phyloP scores from a whole-genome alignment of 2,888 invertebrate genomes.

The Eucera pruinosa region DNA sequence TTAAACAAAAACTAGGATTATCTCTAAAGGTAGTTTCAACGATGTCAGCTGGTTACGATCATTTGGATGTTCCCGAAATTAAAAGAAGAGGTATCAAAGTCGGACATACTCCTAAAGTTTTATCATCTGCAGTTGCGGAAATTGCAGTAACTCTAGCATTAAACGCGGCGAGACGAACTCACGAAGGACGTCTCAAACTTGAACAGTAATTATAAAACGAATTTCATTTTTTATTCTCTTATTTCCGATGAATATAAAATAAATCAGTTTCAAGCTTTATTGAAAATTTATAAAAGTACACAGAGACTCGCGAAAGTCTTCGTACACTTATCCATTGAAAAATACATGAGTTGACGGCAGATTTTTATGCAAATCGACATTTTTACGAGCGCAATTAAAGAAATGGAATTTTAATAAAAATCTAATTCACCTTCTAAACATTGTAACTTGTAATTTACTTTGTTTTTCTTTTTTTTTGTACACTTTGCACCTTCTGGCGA shows the following conservation, averaged over 20 bases:
- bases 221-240: not conserved
- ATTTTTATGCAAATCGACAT: too few relatives aligned
- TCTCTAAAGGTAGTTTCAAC: slow-evolving; percentile 91
- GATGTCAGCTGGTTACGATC: slow-evolving; percentile 95
- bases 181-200: slow-evolving; percentile 89
- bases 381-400: too few relatives aligned
- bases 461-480: too few relatives aligned
- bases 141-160: slow-evolving; percentile 91
- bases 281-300: not conserved
- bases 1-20: slow-evolving; percentile 85
- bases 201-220: slow-evolving; percentile 85
- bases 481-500: too few relatives aligned
- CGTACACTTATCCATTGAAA: too few relatives aligned
- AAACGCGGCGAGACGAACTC: slow-evolving; percentile 90
- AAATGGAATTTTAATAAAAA: too few relatives aligned
- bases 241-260: not conserved
- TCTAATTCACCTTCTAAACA: too few relatives aligned
- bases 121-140: slow-evolving; percentile 93
- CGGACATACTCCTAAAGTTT: slow-evolving; percentile 92
- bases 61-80: slow-evolving; percentile 90
- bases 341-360: too few relatives aligned
- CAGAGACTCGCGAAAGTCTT: too few relatives aligned
- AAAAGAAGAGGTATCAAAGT: slow-evolving; percentile 90
- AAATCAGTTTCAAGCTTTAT: not conserved
- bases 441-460: too few relatives aligned